Base-by-base conservation (phyloP, 1,140 invertebrate species). In the Seison nebaliae region DNA sequence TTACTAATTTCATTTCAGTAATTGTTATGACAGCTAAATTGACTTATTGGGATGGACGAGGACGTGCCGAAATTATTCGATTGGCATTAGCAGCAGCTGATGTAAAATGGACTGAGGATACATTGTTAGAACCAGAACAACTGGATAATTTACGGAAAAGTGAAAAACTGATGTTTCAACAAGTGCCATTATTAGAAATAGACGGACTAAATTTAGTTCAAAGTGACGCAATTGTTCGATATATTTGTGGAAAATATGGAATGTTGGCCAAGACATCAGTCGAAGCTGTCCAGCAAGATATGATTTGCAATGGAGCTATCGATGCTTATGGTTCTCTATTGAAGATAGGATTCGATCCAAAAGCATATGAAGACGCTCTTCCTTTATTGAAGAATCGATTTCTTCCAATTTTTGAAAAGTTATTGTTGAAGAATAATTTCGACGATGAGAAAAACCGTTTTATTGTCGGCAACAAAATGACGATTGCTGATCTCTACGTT, bases 181-280 rank as follows among this genome's bases (percentile, higher is more conserved):
- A 46, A 23, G 22, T 46, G 9, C 45, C 45, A 12, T n/a, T 44
- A 17, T 15, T 46, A 9, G 37, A 44, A 17, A 44, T 44, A 14
- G 45, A 46, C 30, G 43, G 40, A 20, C 28, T 41, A 21, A 30
- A 36, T 9, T 29, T 46, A 15, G 43, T 44, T 5, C 45, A 46
- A 23, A 41, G 38, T 3, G 23, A 33, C 5, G 36, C 45, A 24
- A 46, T 44, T 20, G 43, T 43, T 3, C 19, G 39, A 28, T 46
- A 38, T 9, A 18, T 35, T 19, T 17, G 22, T 20, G 28, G 23
- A 16, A 43, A 35, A 29, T n/a, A 22, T 17, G 16, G 19, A 6
- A 5, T 43, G n/a, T n/a, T 24, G 23, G 23, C 7, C 7, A n/a
- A n/a, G n/a, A 24, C 7, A 24, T 24, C 23, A 24, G n/a, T 24